These are phyloP conservation scores for Malurus cyaneus DNA, from an alignment of 2,113 vertebrate genomes.

Conservation along the genomic window DNA sequence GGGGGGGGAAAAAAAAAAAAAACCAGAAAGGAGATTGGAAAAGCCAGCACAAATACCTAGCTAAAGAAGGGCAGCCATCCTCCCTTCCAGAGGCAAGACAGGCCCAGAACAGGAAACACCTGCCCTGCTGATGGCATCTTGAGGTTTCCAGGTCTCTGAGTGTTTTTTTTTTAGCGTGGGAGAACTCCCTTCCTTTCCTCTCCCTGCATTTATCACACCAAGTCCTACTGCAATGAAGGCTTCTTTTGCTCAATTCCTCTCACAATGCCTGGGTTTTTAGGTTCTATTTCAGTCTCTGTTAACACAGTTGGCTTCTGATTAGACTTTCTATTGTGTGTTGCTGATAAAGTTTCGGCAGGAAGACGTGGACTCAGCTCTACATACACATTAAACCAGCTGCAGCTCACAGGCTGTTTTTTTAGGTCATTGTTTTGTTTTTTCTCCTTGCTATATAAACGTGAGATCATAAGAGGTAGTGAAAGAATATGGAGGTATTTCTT, in stretches of 20 bases:
- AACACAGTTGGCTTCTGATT: slow-evolving; percentile 36
- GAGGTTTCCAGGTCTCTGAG: not conserved
- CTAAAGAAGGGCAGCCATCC: not conserved
- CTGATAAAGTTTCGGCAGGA: slow-evolving; percentile 55
- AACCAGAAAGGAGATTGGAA: not conserved
- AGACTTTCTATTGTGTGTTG: slow-evolving; percentile 28
- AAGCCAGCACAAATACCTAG: not conserved
- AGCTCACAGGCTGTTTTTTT: not conserved
- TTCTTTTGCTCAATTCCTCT: not conserved
- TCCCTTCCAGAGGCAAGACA: not conserved
- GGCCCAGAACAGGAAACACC: not conserved
- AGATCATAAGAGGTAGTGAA: not conserved
- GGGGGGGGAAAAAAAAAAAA: not conserved
- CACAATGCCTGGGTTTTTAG: not conserved
- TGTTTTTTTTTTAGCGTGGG: not conserved
- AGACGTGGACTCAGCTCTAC: not conserved
- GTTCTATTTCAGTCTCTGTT: not conserved
- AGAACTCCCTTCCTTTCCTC: not conserved
- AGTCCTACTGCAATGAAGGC: not conserved
- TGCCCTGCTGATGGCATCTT: not conserved
- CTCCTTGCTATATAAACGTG: not conserved
- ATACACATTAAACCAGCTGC: not conserved
- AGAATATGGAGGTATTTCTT: slow-evolving; percentile 1
- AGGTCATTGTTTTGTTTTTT: no score
- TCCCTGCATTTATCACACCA: not conserved